Base-by-base conservation (phyloP, 2,888 invertebrate species). In the Podotricha telesiphe region DNA sequence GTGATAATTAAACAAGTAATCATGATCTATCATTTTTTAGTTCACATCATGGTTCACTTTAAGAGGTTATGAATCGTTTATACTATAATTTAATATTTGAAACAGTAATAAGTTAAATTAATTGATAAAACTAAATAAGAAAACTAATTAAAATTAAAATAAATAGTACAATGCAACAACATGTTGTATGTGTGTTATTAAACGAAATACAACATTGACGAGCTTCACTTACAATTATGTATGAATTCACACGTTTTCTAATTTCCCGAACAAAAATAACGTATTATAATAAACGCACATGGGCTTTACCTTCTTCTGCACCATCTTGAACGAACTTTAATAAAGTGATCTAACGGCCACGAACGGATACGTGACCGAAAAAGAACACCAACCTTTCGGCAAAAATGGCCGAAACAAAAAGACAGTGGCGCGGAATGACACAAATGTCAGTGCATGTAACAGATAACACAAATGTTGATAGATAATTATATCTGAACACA, bases 261-360 rank as follows among this genome's bases (percentile, higher is more conserved):
- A 59, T 53, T 59, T 68, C 64, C 71, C 68, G 77, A 72, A 72
- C 64, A 66, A 82, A 91, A 91, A 92, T 91, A 91, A 80, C 61
- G 66, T 80, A 80, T 77, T 79, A 76, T 62, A 81, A 73, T 82
- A 83, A 89, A 92, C 90, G 89, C 90, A 91, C 91, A 88, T 91
- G 82, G 83, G 73, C 84, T 90, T 93, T 91, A 93, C 93, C 93
- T 93, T 93, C 93, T 93, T 93, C 88, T 93, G 93, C 88, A 93
- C 93, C 93, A 93, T 93, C 85, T 91, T 92, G 86, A 83, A 81
- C 84, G 78, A 82, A 81, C 84, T 89, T 89, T 87, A 89, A 77
- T 74, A 80, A 76, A 80, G 86, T 86, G 93, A 93, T 93, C 86
- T 87, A 85, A 80, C 80, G 88, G 90, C 88, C 92, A 92, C 93